These are phyloP conservation scores for Leptinotarsa peninsularis DNA, from an alignment of 2,888 invertebrate species.

Conservation along the genomic window DNA sequence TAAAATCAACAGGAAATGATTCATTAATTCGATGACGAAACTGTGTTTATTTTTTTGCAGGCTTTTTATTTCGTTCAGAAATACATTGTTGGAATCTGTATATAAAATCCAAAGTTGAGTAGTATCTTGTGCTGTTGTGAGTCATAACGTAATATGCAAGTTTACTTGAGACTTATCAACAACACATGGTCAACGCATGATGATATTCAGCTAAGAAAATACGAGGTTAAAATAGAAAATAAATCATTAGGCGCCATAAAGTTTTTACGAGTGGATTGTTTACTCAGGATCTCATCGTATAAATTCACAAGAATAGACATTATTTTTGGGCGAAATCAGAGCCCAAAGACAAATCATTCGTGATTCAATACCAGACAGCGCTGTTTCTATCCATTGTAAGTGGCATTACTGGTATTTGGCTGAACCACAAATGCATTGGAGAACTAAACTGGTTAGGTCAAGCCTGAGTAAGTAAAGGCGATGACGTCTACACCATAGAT, in stretches of 20 bases:
- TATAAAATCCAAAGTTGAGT: constrained; percentile 6
- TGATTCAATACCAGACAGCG: no score
- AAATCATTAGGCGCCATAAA: not conserved
- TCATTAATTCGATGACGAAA: not conserved
- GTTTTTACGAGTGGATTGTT: no score
- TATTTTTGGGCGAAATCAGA: no score
- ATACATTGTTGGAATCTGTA: not conserved
- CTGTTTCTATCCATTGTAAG: no score
- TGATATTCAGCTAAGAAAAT: not conserved
- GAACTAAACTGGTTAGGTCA: no score
- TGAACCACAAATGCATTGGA: no score
- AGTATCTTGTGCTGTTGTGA: not conserved
- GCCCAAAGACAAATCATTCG: no score
- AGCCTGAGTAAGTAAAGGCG: no score
- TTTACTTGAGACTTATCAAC: not conserved
- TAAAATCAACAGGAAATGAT: not conserved
- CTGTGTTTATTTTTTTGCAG: not conserved
- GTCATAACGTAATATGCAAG: not conserved
- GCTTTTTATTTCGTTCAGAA: not conserved
- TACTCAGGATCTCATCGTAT: no score
- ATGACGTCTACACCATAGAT: no score
- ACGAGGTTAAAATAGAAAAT: not conserved
- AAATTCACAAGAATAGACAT: no score
- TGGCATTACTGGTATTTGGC: no score
- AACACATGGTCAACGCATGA: not conserved